Conservation (phyloP, 2,888 invertebrate genomes). For the Cataglyphis livida region DNA sequence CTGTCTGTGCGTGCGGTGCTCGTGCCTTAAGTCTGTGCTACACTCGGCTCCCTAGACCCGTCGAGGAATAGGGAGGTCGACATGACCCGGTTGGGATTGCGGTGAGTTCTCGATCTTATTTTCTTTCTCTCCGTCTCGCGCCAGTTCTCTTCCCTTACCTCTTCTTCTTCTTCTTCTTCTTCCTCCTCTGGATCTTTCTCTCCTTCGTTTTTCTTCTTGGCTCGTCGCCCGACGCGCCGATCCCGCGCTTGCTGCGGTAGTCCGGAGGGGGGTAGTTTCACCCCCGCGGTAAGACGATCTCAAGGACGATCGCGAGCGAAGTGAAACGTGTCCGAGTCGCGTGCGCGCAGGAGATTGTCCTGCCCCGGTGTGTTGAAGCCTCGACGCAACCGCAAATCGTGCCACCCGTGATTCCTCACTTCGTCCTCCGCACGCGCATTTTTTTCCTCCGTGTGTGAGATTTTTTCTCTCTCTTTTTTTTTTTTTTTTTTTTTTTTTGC, state of each 20-base stretch:
- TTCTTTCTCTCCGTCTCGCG: conserved; percentile 43
- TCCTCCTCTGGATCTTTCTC: background rate
- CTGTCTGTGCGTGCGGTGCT: conserved; percentile 74
- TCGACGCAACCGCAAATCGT: conserved; percentile 21
- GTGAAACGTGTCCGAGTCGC: background rate
- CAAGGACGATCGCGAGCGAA: conserved; percentile 61
- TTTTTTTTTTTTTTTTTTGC: background rate
- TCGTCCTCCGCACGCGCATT: background rate
- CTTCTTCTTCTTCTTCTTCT: conserved; percentile 41
- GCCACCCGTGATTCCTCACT: conserved; percentile 4
- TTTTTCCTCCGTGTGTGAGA: background rate
- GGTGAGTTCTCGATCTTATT: conserved; percentile 80
- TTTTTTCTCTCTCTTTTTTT: background rate
- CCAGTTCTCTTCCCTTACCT: conserved; percentile 16
- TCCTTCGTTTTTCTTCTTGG: conserved; percentile 26
- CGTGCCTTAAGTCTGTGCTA: conserved; percentile 71
- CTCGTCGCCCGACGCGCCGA: conserved; percentile 25
- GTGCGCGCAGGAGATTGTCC: conserved; percentile 54
- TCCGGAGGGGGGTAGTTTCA: conserved; percentile 66
- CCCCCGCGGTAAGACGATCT: conserved; percentile 51
- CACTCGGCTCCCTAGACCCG: conserved; percentile 71
- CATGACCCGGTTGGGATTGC: conserved; percentile 83
- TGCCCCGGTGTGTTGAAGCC: conserved; percentile 11
- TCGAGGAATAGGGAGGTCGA: conserved; percentile 78
- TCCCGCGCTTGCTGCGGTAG: conserved; percentile 33